Conservation (phyloP, 2,888 invertebrate species). For the Ichneumoninae sp. region DNA sequence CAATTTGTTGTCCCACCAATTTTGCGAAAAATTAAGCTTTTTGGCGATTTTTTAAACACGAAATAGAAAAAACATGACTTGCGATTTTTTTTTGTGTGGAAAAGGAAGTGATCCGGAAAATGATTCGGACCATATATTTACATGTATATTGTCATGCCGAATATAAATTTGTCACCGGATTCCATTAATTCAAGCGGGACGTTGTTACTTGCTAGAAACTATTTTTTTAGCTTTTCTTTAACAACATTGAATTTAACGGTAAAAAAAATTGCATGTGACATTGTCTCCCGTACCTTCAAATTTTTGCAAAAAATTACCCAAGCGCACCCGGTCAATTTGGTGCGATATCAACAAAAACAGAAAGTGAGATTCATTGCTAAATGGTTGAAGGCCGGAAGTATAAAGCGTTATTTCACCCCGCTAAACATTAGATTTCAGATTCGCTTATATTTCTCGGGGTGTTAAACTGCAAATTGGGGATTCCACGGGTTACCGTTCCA, state of each 20-base stretch:
- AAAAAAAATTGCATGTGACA: neutral
- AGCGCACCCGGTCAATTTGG: neutral
- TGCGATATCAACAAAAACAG: neutral
- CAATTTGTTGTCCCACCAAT: neutral
- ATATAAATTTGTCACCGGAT: neutral
- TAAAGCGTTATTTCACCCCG: neutral
- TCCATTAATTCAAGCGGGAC: neutral
- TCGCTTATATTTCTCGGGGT: slow-evolving; percentile 38
- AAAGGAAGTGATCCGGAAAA: neutral
- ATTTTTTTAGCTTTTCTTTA: neutral
- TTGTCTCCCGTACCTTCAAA: neutral
- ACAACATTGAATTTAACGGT: neutral
- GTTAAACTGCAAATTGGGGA: slow-evolving; percentile 71
- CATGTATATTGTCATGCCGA: neutral
- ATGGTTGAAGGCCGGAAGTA: neutral
- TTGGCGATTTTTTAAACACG: neutral
- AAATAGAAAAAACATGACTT: neutral
- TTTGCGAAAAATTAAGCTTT: neutral
- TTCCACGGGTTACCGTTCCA: slow-evolving; percentile 62
- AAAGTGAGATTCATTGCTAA: neutral
- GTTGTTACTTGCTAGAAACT: neutral
- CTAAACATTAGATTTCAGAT: neutral
- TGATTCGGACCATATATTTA: neutral
- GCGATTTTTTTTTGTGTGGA: neutral
- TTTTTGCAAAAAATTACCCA: neutral